Conservation (phyloP, 2,113 vertebrate species). For the Myotis brandtii region DNA sequence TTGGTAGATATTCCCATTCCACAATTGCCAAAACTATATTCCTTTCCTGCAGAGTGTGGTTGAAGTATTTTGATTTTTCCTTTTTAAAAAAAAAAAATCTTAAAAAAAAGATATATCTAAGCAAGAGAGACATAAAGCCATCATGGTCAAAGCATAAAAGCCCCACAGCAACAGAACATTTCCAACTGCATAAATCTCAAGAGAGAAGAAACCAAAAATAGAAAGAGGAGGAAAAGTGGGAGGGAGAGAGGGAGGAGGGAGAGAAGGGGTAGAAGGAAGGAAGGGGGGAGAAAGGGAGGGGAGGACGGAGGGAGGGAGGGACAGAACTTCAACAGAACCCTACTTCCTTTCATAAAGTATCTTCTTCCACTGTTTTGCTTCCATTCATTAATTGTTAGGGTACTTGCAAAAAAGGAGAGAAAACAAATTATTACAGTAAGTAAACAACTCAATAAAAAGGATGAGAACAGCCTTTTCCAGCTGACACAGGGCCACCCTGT, state of each 20-base stretch:
- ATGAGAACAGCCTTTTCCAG: slow-evolving; percentile 61
- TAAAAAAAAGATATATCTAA: background rate
- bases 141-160: background rate
- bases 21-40: background rate
- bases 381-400: slow-evolving; percentile 14
- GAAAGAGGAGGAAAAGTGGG: background rate
- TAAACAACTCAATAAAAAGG: slow-evolving; percentile 68
- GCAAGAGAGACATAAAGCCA: background rate
- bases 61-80: background rate
- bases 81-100: background rate
- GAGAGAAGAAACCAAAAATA: background rate
- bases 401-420: background rate
- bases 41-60: background rate
- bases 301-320: background rate
- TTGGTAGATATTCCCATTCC: background rate
- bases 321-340: background rate
- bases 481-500: slow-evolving; percentile 61
- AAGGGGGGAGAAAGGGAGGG: too few species aligned
- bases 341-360: background rate
- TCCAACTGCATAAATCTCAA: background rate
- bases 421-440: background rate
- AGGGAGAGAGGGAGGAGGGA: background rate
- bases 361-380: background rate
- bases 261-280: too few species aligned
- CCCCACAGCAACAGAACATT: background rate